A percentile compares a stretch with the other conserved stretches of the same genome.
phyloP scores from a whole-genome alignment of 92 coral and sea anemone genomes.

The Zoanthus solanderi region DNA sequence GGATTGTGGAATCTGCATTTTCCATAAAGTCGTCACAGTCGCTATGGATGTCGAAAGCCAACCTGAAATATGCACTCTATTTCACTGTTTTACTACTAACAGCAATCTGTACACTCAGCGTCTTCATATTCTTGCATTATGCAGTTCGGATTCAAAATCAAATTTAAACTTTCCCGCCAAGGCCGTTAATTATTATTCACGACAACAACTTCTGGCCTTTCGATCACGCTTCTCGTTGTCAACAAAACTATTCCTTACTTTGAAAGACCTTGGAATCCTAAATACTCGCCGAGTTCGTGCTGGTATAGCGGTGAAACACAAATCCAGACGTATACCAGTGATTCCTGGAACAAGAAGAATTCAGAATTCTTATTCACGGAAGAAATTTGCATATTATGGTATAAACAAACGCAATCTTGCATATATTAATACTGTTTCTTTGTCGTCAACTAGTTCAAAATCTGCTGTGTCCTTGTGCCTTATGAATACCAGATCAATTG shows the following conservation, averaged over 20 bases:
- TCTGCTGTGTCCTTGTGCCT: too few species aligned
- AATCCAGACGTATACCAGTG: too few species aligned
- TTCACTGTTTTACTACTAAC: neutral
- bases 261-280: neutral
- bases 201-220: conserved; percentile 5
- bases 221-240: neutral
- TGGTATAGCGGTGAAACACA: too few species aligned
- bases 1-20: neutral
- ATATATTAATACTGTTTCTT: too few species aligned
- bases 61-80: neutral
- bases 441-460: too few species aligned
- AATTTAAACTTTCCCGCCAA: neutral
- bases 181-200: neutral
- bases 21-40: neutral
- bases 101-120: neutral
- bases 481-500: too few species aligned
- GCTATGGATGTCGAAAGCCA: conserved; percentile 10
- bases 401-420: too few species aligned
- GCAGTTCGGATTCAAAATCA: neutral
- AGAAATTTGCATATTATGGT: too few species aligned
- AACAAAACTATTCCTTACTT: neutral
- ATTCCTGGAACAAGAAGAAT: too few species aligned
- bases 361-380: too few species aligned
- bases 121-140: neutral
- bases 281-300: too few species aligned